Conservation (phyloP, 2,888 invertebrate species). For the Anthoptus insignis region DNA sequence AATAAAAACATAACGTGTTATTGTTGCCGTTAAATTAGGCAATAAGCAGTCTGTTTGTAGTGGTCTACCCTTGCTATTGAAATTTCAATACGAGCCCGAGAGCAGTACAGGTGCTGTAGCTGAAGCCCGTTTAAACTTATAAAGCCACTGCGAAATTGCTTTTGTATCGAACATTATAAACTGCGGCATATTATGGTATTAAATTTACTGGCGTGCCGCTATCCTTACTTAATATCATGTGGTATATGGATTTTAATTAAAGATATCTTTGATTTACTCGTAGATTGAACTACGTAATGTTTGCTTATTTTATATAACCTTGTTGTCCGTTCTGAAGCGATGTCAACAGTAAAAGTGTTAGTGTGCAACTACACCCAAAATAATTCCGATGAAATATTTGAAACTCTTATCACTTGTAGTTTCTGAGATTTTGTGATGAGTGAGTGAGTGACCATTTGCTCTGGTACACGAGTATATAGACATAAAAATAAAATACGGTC, state of each 20-base stretch:
- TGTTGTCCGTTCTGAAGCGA: too few relatives aligned
- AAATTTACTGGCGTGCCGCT: slow-evolving; percentile 6
- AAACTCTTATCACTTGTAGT: too few relatives aligned
- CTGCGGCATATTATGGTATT: slow-evolving; percentile 8
- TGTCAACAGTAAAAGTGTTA: too few relatives aligned
- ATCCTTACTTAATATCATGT: neutral
- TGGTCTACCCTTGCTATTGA: slow-evolving; percentile 55
- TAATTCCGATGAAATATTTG: too few relatives aligned
- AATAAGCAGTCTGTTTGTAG: slow-evolving; percentile 62
- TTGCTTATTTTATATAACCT: too few relatives aligned
- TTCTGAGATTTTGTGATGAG: too few relatives aligned
- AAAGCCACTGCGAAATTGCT: slow-evolving; percentile 29
- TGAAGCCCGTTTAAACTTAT: slow-evolving; percentile 56
- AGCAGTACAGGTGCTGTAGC: slow-evolving; percentile 68
- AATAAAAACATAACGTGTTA: neutral
- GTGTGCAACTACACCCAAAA: too few relatives aligned
- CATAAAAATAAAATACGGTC: too few relatives aligned
- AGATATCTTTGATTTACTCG: slow-evolving; percentile 2
- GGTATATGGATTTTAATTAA: slow-evolving; percentile 9
- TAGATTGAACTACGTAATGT: too few relatives aligned
- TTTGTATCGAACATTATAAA: slow-evolving; percentile 12
- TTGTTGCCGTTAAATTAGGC: slow-evolving; percentile 56
- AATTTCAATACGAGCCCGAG: slow-evolving; percentile 64
- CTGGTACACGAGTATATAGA: too few relatives aligned
- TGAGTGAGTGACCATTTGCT: too few relatives aligned